Evolutionary conservation across 2,797 vertebrate species (phyloP).

Genomic region (Alosa sapidissima): DNA sequence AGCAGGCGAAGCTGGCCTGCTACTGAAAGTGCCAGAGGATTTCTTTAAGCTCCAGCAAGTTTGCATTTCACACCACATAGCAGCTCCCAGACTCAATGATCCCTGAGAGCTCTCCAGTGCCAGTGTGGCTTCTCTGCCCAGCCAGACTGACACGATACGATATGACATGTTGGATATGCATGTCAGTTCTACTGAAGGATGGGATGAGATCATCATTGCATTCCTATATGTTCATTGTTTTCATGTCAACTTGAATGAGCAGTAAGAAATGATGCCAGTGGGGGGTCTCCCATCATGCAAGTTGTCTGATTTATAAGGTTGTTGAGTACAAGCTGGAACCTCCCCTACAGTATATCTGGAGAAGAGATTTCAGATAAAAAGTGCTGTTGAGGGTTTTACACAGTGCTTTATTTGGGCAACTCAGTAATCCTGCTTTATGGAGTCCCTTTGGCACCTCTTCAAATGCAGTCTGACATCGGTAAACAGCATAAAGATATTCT

Average conservation of each 20-base stretch:
- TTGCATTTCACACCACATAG: neutral
- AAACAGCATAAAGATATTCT: neutral
- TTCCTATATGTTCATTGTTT: neutral
- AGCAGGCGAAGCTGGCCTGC: neutral
- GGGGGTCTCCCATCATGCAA: neutral
- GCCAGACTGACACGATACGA: neutral
- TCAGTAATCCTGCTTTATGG: neutral
- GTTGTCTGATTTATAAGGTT: neutral
- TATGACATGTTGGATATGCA: neutral
- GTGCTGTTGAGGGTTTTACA: neutral
- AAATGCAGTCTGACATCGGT: neutral
- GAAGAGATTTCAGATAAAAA: neutral
- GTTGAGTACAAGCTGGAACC: neutral
- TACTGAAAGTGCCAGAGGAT: neutral
- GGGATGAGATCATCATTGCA: neutral
- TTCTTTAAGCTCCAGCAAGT: neutral
- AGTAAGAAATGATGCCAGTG: neutral
- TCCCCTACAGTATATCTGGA: neutral
- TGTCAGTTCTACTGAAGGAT: slow-evolving; percentile 3
- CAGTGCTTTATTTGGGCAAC: neutral
- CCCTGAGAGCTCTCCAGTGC: neutral
- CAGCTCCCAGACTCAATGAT: neutral
- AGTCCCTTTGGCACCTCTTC: neutral
- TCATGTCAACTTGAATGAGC: neutral
- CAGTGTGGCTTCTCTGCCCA: neutral